Evolutionary conservation across 2,797 vertebrate genomes (phyloP), one percentile per base, ranked within the genome.

Genomic region (Diplodus puntazzo): DNA sequence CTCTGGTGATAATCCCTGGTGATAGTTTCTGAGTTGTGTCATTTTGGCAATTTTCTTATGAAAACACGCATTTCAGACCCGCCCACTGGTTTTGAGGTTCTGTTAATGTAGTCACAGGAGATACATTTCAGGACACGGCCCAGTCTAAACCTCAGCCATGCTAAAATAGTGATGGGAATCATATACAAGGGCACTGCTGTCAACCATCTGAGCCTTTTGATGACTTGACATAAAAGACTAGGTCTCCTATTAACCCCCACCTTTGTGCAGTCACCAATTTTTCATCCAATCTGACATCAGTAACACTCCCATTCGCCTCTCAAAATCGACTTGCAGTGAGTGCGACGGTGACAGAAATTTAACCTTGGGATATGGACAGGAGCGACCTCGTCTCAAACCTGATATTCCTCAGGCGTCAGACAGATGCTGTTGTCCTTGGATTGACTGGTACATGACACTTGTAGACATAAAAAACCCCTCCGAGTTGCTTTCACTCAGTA

Each of bases 131-230:
- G 54, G 53, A 57, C 48, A 30, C 25, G 11, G 34, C 18, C 27
- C 14, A 23, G 54, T 45, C n/a, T 13, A 68, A 61, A 52, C 43
- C 43, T 69, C 25, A 42, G 10, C 46, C 46, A 13, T 39, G 21
- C 20, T 39, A 79, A 54, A 69, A 53, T 49, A 64, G 39, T 46
- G 34, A 66, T 1, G 2, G 66, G 21, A 65, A 59, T 53, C 42
- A 60, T 7, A 4, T 21, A n/a, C 25, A 53, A 46, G 18, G 30
- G 25, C 30, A 14, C 50, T 49, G 64, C 27, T 43, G 21, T 78
- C 50, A 71, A 66, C 52, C 16, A 1, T n/a, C 18, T 18, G 8
- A 55, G 11, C 45, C 14, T 58, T 59, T 63, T 5, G 8, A 10
- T 18, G 3, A 59, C 60, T 5, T 34, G 6, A 20, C 10, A 23